Percentiles rank a stretch among this genome's conserved stretches.
Conservation (phyloP, 1,140 invertebrate species). For the Helicoverpa armigera region DNA sequence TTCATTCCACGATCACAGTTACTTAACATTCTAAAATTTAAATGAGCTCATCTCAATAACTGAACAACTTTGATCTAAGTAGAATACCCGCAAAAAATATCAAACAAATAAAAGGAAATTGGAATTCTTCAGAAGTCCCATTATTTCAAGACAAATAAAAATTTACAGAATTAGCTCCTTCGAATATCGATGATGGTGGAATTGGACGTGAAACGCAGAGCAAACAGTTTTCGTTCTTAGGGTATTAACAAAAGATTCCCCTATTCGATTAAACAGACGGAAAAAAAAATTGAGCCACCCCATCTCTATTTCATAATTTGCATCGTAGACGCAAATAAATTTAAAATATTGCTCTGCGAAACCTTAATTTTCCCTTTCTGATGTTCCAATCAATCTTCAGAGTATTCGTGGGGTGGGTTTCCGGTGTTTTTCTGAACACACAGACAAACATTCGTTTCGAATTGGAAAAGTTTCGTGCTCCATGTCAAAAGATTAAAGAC, state of each 20-base stretch:
- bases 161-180: constrained; percentile 48
- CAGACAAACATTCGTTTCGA: constrained; percentile 42
- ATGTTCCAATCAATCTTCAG: constrained; percentile 75
- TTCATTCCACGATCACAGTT: constrained; percentile 36
- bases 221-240: constrained; percentile 60
- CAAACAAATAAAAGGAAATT: constrained; percentile 42
- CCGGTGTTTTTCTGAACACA: constrained; percentile 38
- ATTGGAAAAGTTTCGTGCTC: constrained; percentile 42
- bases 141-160: constrained; percentile 49
- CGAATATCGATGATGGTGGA: constrained; percentile 40
- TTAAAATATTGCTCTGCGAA: constrained; percentile 82
- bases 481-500: constrained; percentile 40
- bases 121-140: constrained; percentile 38
- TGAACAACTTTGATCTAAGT: constrained; percentile 37
- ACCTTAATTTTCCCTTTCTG: constrained; percentile 79
- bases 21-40: constrained; percentile 43
- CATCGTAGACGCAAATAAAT: constrained; percentile 84
- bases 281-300: constrained; percentile 54
- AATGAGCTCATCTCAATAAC: constrained; percentile 46
- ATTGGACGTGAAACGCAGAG: constrained; percentile 48
- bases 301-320: constrained; percentile 84
- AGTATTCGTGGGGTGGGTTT: constrained; percentile 49
- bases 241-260: constrained; percentile 68
- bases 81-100: constrained; percentile 44
- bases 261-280: constrained; percentile 45